These are phyloP conservation scores for Sebastes minor DNA, from an alignment of 2,797 vertebrate genomes.

Conservation along the genomic window DNA sequence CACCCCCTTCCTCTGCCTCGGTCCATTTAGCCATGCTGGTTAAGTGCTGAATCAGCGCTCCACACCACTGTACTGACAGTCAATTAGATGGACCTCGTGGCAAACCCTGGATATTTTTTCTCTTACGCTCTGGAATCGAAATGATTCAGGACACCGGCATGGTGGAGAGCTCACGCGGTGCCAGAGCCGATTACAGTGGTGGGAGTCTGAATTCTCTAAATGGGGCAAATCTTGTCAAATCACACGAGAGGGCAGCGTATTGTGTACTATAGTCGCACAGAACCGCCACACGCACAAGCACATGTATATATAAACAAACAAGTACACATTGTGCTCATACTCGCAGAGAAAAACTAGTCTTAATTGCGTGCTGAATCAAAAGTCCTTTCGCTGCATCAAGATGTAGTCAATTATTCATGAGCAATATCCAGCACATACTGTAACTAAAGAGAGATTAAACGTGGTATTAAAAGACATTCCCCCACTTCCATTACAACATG, in stretches of 20 bases:
- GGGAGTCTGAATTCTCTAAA: conserved; percentile 60
- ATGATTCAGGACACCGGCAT: conserved; percentile 40
- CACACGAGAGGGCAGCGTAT: conserved; percentile 26
- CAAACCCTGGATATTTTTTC: conserved; percentile 51
- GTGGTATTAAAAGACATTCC: conserved; percentile 27
- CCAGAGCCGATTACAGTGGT: conserved; percentile 55
- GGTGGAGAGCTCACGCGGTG: conserved; percentile 29
- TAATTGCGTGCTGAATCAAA: conserved; percentile 40
- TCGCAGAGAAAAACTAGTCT: background rate
- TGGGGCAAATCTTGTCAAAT: conserved; percentile 56
- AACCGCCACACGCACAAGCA: conserved; percentile 4
- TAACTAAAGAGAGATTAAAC: conserved; percentile 26
- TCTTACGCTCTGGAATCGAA: conserved; percentile 38
- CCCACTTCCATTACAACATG: conserved; percentile 18
- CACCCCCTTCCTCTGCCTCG: background rate
- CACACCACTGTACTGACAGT: conserved; percentile 32
- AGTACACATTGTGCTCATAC: background rate
- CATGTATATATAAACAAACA: conserved; percentile 39
- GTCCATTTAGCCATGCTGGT: conserved; percentile 43
- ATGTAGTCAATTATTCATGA: conserved; percentile 42
- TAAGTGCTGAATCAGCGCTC: conserved; percentile 69
- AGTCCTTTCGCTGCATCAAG: conserved; percentile 25
- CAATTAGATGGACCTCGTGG: conserved; percentile 62
- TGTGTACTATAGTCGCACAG: conserved; percentile 24
- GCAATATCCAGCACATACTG: conserved; percentile 9